These are phyloP conservation scores for Bombyx mandarina DNA, from an alignment of 1,140 invertebrate species.

Conservation along the genomic window DNA sequence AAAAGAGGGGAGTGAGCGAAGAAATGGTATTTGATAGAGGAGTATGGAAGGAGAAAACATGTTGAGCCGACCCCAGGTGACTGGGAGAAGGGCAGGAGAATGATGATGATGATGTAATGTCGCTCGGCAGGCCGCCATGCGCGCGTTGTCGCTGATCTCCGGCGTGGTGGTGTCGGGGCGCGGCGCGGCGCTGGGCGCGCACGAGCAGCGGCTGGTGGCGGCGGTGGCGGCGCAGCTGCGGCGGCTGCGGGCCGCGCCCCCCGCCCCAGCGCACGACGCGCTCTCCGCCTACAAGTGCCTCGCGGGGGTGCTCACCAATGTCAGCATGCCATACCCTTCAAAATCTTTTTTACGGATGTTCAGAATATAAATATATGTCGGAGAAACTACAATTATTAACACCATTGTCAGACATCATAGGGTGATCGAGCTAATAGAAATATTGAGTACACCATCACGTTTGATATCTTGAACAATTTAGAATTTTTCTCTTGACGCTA, in stretches of 20 bases:
- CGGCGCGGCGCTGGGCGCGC: constrained; percentile 79
- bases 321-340: constrained; percentile 44
- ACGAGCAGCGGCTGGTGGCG: constrained; percentile 82
- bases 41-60: no score
- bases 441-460: no score
- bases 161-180: constrained; percentile 73
- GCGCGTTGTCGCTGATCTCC: constrained; percentile 79
- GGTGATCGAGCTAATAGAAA: no score
- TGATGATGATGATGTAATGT: not conserved
- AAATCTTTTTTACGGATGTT: not conserved
- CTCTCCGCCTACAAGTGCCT: constrained; percentile 74
- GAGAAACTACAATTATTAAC: no score
- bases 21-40: no score
- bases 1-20: no score
- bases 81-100: no score
- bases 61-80: no score
- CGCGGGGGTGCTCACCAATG: constrained; percentile 77
- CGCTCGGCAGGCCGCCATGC: constrained; percentile 63
- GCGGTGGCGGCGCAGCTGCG: constrained; percentile 81
- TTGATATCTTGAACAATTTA: no score
- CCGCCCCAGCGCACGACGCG: constrained; percentile 46
- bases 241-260: constrained; percentile 65
- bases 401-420: no score
- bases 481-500: no score
- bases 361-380: no score